Evolutionary conservation across 2,888 invertebrate species (phyloP).

Genomic region (Stenodema calcarata): DNA sequence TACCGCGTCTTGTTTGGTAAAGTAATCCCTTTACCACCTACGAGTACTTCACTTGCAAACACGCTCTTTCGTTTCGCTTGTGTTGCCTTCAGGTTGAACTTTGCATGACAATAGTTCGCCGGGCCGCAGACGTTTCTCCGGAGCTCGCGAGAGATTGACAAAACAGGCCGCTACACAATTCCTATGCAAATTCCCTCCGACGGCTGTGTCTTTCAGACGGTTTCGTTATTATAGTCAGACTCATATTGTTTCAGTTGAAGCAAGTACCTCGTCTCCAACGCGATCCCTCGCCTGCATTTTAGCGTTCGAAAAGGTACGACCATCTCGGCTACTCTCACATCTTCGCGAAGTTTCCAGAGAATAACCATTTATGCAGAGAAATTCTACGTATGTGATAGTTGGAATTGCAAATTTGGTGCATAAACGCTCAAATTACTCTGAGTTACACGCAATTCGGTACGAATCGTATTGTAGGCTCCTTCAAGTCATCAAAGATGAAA

Average conservation of each 20-base stretch:
- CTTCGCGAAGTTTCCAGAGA: no score
- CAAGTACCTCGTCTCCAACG: background rate
- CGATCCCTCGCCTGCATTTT: no score
- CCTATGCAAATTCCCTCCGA: background rate
- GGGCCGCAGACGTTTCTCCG: background rate
- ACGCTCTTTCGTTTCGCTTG: constrained; percentile 1
- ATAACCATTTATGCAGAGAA: no score
- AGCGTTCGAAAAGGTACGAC: no score
- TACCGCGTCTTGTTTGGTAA: background rate
- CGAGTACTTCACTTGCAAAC: constrained; percentile 18
- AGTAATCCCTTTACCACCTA: background rate
- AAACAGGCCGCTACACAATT: constrained; percentile 1
- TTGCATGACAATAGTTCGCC: background rate
- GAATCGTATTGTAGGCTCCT: no score
- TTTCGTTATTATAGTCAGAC: background rate
- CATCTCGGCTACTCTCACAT: no score
- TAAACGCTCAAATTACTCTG: no score
- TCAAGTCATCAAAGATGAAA: no score
- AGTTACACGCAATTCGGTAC: no score
- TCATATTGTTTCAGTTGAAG: background rate
- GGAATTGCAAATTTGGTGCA: no score
- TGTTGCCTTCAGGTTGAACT: background rate
- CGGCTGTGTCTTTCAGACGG: background rate
- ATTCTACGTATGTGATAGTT: no score
- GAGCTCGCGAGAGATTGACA: background rate